A percentile compares a stretch with the other conserved stretches of the same genome.
Evolutionary conservation across 1,140 invertebrate species (phyloP).

Genomic region (Probaryconus sp.): DNA sequence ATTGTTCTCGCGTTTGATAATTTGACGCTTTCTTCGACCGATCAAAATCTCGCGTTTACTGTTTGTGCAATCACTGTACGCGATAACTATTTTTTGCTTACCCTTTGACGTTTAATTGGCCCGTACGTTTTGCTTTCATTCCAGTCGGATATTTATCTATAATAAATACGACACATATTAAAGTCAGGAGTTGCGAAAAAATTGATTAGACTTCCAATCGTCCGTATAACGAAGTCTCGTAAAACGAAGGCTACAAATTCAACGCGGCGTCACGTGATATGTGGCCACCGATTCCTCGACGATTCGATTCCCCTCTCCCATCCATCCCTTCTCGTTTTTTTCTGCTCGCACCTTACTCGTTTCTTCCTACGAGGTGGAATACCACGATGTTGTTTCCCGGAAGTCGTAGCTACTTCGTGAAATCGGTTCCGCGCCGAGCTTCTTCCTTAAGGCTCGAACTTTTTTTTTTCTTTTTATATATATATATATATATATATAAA

Average conservation of each 20-base stretch:
- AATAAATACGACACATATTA: no score
- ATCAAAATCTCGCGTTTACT: no score
- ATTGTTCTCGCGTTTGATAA: conserved; percentile 29
- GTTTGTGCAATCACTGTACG: no score
- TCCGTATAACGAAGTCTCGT: conserved; percentile 11
- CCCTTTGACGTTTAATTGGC: no score
- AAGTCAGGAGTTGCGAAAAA: no score
- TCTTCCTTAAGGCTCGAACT: conserved; percentile 27
- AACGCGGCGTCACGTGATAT: conserved; percentile 48
- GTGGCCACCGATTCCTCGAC: conserved; percentile 47
- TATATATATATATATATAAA: conserved; percentile 25
- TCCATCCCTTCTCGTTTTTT: no score
- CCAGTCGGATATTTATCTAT: no score
- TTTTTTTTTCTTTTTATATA: no score
- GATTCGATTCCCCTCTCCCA: conserved; percentile 24
- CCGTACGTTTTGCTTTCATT: no score
- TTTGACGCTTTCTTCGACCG: conserved; percentile 31
- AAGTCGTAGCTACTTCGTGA: conserved; percentile 61
- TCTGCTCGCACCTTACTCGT: conserved; percentile 21
- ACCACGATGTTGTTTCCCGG: conserved; percentile 61
- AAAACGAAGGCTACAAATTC: conserved; percentile 17
- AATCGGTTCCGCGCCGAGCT: conserved; percentile 62
- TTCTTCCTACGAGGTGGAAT: conserved; percentile 32
- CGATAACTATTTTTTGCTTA: no score
- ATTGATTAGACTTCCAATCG: conserved; percentile 35